Base-by-base conservation (phyloP, 2,888 invertebrate genomes). In the Leucophenga maculata region DNA sequence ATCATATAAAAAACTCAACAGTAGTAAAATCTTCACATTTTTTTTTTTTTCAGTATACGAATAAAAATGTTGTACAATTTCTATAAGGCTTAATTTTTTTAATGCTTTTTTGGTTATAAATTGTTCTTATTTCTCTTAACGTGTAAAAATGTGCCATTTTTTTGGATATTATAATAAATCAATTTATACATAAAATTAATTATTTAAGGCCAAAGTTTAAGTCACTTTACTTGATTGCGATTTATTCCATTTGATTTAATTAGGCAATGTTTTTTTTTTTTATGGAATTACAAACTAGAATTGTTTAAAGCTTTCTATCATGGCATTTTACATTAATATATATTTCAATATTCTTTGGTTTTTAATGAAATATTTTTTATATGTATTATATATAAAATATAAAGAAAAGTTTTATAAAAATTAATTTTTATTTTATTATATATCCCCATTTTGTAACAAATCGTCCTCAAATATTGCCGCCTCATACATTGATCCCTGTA, bases 171-270 rank as follows among this genome's bases (percentile, higher is more conserved):
- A 55, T 13, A 22, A 55, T 13, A 22, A 14, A 22, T 22, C 14
- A 9, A 55, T 55, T 55, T 55, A 22, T 14, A 22, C 55, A 22
- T 4, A n/a, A 32, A 32, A 59, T 59, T 59, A 26, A 22, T 46
- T 64, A 48, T 46, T 60, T 64, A 64, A 64, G 62, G 62, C 62
- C 46, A 64, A 64, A 64, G 11, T 64, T 64, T 64, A 64, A 64
- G 62, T 64, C 62, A 64, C 62, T 64, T 64, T 22, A 62, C 54
- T 67, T 60, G 59, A 55, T 57, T 67, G 31, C 16, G 26, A 74
- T 66, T 60, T 60, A 39, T 60, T 39, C 26, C 6, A 16, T 59
- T 59, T 11, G 39, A 31, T 59, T 22, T 22, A 22, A 18, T 57
- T 57, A 9, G 9, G 26, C 26, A 11, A 16, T 60, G 39, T 1